Conservation (phyloP, 1,140 invertebrate genomes). For the Rhysida immarginata region DNA sequence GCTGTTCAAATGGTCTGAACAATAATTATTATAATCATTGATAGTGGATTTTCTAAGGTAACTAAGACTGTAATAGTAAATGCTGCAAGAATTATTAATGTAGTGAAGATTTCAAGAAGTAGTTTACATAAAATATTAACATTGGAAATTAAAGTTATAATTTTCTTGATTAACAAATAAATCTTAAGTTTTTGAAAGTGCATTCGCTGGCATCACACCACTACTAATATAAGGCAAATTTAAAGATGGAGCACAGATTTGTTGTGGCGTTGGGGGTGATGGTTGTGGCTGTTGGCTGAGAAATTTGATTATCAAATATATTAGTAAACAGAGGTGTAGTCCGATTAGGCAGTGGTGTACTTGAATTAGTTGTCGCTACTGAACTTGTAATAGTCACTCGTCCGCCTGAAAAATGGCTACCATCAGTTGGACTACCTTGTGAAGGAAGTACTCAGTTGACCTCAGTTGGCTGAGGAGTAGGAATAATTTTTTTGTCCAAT, state of each 20-base stretch:
- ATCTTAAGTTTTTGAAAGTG: too few species aligned
- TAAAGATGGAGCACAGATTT: background rate
- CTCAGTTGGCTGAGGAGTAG: constrained; percentile 11
- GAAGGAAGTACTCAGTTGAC: background rate
- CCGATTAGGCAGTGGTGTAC: background rate
- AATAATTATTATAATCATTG: too few species aligned
- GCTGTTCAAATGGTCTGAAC: too few species aligned
- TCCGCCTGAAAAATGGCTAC: constrained; percentile 16
- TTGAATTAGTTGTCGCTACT: constrained; percentile 1
- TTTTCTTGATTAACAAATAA: too few species aligned
- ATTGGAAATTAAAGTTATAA: too few species aligned
- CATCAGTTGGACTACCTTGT: constrained; percentile 12
- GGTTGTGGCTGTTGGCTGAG: constrained; percentile 15
- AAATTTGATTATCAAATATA: too few species aligned
- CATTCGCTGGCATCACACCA: background rate
- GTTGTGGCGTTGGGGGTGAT: constrained; percentile 8
- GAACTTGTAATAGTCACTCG: constrained; percentile 15
- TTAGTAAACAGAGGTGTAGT: background rate
- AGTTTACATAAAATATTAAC: too few species aligned
- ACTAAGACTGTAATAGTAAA: too few species aligned
- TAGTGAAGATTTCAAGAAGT: too few species aligned
- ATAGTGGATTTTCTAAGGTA: too few species aligned
- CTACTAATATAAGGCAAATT: background rate
- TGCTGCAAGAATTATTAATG: too few species aligned
- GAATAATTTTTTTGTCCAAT: constrained; percentile 18